Evolutionary conservation across 2,113 vertebrate species (phyloP).

Genomic region (Lophius piscatorius): DNA sequence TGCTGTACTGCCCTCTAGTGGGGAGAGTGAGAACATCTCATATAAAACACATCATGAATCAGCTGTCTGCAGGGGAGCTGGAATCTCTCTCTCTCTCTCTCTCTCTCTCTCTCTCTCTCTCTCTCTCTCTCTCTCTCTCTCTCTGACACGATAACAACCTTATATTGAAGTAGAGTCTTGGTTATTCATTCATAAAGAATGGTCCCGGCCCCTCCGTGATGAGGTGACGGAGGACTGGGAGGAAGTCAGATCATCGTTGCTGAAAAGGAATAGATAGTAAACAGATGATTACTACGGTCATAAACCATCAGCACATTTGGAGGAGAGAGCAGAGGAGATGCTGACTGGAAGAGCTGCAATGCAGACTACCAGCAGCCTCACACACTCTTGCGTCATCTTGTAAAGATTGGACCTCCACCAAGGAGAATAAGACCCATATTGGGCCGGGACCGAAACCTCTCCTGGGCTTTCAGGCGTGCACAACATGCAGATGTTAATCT

Average conservation of each 20-base stretch:
- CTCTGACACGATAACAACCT: neutral
- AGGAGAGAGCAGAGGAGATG: conserved; percentile 16
- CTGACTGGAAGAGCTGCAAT: conserved; percentile 73
- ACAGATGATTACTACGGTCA: neutral
- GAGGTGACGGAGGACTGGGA: neutral
- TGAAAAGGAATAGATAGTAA: conserved; percentile 1
- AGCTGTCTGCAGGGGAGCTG: neutral
- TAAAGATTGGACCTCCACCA: conserved; percentile 18
- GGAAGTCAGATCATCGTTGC: too few relatives aligned
- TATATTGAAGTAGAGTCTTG: conserved; percentile 14
- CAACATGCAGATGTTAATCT: too few relatives aligned
- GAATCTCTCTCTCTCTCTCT: neutral
- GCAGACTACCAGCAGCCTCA: conserved; percentile 59
- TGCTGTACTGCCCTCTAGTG: too few relatives aligned
- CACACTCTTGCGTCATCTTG: conserved; percentile 45
- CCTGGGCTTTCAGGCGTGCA: too few relatives aligned
- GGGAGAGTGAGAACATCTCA: too few relatives aligned
- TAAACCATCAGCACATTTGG: conserved; percentile 44
- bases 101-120: neutral
- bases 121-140: neutral
- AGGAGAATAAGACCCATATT: neutral
- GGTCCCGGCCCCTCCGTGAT: neutral
- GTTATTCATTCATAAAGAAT: conserved; percentile 35
- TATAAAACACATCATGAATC: neutral
- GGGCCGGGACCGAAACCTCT: too few relatives aligned